Conservation (phyloP, 92 coral and sea anemone species). For the Bergia sp. region DNA sequence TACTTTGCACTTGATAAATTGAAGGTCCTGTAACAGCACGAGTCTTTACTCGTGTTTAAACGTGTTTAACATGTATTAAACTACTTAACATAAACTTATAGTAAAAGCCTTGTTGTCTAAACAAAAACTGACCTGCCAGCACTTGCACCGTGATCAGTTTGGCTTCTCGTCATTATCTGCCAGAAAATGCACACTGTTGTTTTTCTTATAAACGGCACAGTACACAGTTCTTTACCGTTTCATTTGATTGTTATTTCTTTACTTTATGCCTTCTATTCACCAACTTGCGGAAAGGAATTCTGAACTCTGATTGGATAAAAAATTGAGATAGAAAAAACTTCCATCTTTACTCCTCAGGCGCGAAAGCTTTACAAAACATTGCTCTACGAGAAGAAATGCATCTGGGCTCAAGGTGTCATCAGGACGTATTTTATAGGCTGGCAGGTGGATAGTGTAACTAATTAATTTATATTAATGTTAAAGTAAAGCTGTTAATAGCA, state of each 20-base stretch:
- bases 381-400: constrained; percentile 85
- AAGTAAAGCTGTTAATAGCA: background rate
- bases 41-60: background rate
- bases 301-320: background rate
- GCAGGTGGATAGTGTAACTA: constrained; percentile 70
- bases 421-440: constrained; percentile 84
- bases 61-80: background rate
- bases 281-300: background rate
- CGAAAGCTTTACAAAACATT: constrained; percentile 84
- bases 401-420: constrained; percentile 85
- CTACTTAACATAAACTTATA: background rate
- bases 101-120: too few relatives aligned
- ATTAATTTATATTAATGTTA: background rate
- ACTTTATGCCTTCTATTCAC: background rate
- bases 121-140: background rate
- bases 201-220: background rate
- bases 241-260: background rate
- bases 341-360: constrained; percentile 73
- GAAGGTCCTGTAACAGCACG: background rate
- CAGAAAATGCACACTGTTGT: background rate
- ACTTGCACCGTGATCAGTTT: background rate
- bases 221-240: background rate
- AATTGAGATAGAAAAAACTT: background rate
- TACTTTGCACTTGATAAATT: background rate
- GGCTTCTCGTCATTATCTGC: background rate